A percentile compares a stretch with the other conserved stretches of the same genome.
Conservation (phyloP, 2,888 invertebrate genomes). For the Melanostoma scalare region DNA sequence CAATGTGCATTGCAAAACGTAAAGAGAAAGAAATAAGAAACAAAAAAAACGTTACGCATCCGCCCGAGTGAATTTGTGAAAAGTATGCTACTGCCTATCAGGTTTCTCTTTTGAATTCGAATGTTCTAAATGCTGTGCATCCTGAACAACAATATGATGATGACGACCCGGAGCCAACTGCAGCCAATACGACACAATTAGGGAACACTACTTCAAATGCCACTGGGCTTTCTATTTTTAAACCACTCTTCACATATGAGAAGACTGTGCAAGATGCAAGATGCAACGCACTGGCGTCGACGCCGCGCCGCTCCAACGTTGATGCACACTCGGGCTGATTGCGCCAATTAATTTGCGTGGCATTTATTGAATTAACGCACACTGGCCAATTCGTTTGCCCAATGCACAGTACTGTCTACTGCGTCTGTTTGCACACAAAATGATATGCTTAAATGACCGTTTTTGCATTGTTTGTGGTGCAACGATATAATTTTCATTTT, state of each 20-base stretch:
- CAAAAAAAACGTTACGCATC: conserved; percentile 54
- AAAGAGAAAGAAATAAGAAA: conserved; percentile 1
- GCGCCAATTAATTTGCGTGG: conserved; percentile 67
- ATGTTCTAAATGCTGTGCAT: conserved; percentile 53
- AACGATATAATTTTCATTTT: not conserved
- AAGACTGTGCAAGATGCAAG: not conserved
- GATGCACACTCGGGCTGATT: conserved; percentile 48
- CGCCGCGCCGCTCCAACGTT: not conserved
- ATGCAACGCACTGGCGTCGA: not conserved
- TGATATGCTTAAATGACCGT: conserved; percentile 19
- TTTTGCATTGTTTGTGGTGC: conserved; percentile 37
- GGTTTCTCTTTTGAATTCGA: conserved; percentile 62
- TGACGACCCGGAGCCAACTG: conserved; percentile 47
- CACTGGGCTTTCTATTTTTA: conserved; percentile 60
- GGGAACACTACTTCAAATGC: conserved; percentile 30
- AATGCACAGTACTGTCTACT: conserved; percentile 1
- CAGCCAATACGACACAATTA: conserved; percentile 55
- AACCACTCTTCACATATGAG: conserved; percentile 1
- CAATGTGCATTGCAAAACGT: conserved; percentile 8
- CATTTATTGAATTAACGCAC: conserved; percentile 70
- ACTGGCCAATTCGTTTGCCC: conserved; percentile 19
- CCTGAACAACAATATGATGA: conserved; percentile 29
- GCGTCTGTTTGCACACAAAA: not conserved
- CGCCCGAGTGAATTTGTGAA: conserved; percentile 51
- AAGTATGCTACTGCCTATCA: conserved; percentile 16